These are phyloP conservation scores for Myrmophylax atrothorax DNA, from an alignment of 2,113 vertebrate species.

Conservation along the genomic window DNA sequence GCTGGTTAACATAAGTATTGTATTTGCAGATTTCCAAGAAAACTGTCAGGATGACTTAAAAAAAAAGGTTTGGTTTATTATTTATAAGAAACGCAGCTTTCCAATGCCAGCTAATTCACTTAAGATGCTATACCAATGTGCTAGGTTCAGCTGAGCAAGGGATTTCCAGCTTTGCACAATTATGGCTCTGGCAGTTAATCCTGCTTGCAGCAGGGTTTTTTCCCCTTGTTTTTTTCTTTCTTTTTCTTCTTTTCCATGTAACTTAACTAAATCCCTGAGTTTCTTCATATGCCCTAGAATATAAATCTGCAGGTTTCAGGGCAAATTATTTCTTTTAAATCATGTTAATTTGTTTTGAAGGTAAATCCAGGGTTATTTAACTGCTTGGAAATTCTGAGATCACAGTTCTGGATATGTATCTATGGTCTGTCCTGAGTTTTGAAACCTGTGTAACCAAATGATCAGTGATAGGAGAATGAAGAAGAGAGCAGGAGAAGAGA, in stretches of 20 bases:
- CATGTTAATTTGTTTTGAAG: background rate
- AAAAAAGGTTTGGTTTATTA: constrained; percentile 14
- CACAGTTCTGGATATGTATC: background rate
- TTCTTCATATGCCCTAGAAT: background rate
- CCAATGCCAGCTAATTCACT: constrained; percentile 33
- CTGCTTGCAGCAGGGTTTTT: background rate
- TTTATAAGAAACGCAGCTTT: background rate
- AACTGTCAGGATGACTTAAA: background rate
- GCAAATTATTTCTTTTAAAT: background rate
- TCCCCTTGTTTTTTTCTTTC: background rate
- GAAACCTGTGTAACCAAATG: background rate
- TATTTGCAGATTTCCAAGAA: constrained; percentile 54
- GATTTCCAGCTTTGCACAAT: constrained; percentile 31
- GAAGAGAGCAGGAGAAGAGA: background rate
- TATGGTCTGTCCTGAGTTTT: rapidly evolving
- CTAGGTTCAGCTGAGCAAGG: constrained; percentile 3
- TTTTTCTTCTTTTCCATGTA: background rate
- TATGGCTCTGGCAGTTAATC: constrained; percentile 9
- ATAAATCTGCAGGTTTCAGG: background rate
- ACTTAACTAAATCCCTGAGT: background rate
- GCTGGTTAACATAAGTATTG: background rate
- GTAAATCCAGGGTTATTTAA: background rate
- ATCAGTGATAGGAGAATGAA: background rate
- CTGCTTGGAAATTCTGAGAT: background rate
- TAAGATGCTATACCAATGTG: constrained; percentile 28